phyloP scores from a whole-genome alignment of 2,113 vertebrate genomes.

The Trachemys scripta region DNA sequence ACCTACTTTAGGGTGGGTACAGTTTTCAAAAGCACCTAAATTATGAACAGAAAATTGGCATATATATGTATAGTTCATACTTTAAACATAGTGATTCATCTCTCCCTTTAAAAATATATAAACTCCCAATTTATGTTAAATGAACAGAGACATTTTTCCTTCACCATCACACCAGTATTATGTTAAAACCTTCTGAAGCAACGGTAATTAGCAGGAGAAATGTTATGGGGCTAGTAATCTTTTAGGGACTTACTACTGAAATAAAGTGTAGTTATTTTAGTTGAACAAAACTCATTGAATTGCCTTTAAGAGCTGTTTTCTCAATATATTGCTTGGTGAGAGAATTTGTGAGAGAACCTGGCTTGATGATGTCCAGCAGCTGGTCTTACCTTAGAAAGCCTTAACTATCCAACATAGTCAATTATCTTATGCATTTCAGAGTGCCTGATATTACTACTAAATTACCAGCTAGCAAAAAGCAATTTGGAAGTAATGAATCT shows the following conservation, averaged over 20 bases:
- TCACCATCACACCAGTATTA: background rate
- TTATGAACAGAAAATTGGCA: background rate
- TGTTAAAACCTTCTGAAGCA: conserved; percentile 7
- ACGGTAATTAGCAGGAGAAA: background rate
- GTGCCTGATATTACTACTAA: conserved; percentile 59
- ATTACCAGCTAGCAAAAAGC: conserved; percentile 56
- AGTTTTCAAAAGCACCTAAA: background rate
- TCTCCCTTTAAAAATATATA: background rate
- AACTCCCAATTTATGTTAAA: background rate
- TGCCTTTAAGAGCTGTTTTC: background rate
- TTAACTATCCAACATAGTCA: background rate
- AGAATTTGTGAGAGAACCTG: background rate
- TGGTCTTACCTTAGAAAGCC: conserved; percentile 29
- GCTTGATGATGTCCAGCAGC: background rate
- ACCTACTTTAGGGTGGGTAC: background rate
- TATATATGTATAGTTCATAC: background rate
- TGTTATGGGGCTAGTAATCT: background rate
- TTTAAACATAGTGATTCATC: background rate
- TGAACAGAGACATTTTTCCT: background rate
- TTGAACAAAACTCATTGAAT: background rate
- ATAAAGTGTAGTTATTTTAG: background rate
- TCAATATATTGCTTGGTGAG: background rate
- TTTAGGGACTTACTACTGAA: background rate
- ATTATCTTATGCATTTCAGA: conserved; percentile 59
- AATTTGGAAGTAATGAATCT: conserved; percentile 46